Conservation (phyloP, 2,113 vertebrate genomes). For the Tachycineta bicolor region DNA sequence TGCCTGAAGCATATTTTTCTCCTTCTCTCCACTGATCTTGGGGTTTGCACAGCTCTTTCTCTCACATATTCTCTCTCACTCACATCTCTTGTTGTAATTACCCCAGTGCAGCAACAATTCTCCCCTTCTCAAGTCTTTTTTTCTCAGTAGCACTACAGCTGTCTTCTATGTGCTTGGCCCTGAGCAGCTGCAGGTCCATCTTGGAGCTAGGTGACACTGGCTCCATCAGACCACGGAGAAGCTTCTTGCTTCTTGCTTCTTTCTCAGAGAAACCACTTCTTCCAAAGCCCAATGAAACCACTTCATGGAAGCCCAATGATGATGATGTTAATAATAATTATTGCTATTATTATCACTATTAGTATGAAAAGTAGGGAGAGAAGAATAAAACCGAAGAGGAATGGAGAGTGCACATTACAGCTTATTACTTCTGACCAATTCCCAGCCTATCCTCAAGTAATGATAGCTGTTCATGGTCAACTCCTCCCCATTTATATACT, state of each 20-base stretch:
- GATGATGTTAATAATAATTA: not conserved
- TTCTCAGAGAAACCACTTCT: not conserved
- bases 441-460: not conserved
- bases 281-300: not conserved
- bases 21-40: not conserved
- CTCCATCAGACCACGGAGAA: not conserved
- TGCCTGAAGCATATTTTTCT: no score
- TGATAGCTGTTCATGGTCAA: not conserved
- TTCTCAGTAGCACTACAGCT: not conserved
- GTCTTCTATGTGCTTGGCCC: fast-evolving
- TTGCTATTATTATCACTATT: not conserved
- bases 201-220: not conserved
- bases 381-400: not conserved
- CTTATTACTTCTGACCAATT: no score
- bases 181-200: not conserved
- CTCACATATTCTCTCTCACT: not conserved
- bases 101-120: not conserved
- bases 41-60: not conserved
- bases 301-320: not conserved
- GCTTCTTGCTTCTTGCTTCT: not conserved
- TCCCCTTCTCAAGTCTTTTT: not conserved
- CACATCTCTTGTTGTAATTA: no score
- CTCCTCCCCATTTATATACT: not conserved
- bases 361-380: not conserved
- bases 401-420: not conserved